A percentile compares a stretch with the other conserved stretches of the same genome.
phyloP scores from a whole-genome alignment of 2,113 vertebrate genomes.

The Ophiodon elongatus region DNA sequence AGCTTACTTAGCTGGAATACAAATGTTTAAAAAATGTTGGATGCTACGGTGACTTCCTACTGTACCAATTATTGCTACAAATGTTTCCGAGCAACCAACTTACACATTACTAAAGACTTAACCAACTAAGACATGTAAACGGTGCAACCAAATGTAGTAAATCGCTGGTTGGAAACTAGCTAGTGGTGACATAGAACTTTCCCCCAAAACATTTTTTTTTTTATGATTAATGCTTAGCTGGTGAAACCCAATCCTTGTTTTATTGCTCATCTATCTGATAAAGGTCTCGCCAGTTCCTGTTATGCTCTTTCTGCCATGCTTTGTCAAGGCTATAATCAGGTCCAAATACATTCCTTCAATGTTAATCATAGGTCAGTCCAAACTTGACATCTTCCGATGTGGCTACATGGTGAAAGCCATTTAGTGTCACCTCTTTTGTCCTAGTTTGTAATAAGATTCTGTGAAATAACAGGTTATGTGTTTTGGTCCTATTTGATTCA shows the following conservation, averaged over 20 bases:
- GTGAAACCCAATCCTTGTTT: neutral
- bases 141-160: neutral
- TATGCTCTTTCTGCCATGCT: neutral
- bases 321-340: neutral
- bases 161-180: neutral
- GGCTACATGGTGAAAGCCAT: neutral
- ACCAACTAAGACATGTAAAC: neutral
- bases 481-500: conserved; percentile 25
- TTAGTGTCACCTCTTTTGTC: conserved; percentile 1
- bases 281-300: neutral
- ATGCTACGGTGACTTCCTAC: neutral
- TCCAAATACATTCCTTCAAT: neutral
- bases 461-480: conserved; percentile 9
- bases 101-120: neutral
- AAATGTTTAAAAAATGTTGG: neutral
- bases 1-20: neutral
- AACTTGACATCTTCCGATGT: conserved; percentile 1
- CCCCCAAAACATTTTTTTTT: neutral
- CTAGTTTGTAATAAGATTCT: conserved; percentile 3
- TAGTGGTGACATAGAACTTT: neutral
- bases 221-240: neutral
- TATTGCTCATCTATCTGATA: neutral
- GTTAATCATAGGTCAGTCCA: conserved; percentile 27
- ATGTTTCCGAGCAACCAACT: neutral
- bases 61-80: neutral